Evolutionary conservation across 1,140 invertebrate species (phyloP), one percentile per base, ranked within the genome.

Genomic region (Thaumatotibia leucotreta): DNA sequence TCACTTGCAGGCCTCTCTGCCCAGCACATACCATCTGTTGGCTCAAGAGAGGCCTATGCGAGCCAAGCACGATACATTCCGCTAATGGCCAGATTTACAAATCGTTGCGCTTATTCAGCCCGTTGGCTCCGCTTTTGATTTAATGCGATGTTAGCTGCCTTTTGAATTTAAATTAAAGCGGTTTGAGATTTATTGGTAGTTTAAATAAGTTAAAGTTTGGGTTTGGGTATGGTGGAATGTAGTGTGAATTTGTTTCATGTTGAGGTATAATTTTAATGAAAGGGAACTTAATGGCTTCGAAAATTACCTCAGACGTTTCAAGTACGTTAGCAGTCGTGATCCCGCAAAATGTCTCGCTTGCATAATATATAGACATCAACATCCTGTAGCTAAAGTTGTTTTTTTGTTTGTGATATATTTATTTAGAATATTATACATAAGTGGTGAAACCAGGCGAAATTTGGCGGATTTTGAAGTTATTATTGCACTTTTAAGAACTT

Each of bases 61-160:
- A 67, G 76, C 77, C 82, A 76, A 77, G 65, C 72, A 62, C 74
- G 69, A 74, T 75, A 79, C 77, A 76, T 77, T 72, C 72, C 66
- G 45, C 61, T 82, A 83, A 79, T 80, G 76, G 69, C 68, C 35
- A 76, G 79, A 84, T 81, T 66, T 84, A 84, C 79, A 81, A 78
- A 82, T 81, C 70, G 74, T 62, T 63, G 32, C 64, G 76, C 61
- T 80, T 77, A 76, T 75, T 77, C 74, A 70, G 73, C 64, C 70
- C 62, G 31, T 27, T 63, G 31, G 32, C 23, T 33, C 52, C 23
- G 52, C 52, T 58, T 58, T 58, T 58, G 52, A 58, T 58, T 58
- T 58, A 58, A 58, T 27, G 52, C 52, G 52, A 58, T 58, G 27
- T 58, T 31, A 58, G 52, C 52, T 27, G 52, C 52, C 52, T 58